A percentile compares a stretch with the other conserved stretches of the same genome.
phyloP scores from a whole-genome alignment of 2,888 invertebrate genomes.

The Eupithecia dodoneata region DNA sequence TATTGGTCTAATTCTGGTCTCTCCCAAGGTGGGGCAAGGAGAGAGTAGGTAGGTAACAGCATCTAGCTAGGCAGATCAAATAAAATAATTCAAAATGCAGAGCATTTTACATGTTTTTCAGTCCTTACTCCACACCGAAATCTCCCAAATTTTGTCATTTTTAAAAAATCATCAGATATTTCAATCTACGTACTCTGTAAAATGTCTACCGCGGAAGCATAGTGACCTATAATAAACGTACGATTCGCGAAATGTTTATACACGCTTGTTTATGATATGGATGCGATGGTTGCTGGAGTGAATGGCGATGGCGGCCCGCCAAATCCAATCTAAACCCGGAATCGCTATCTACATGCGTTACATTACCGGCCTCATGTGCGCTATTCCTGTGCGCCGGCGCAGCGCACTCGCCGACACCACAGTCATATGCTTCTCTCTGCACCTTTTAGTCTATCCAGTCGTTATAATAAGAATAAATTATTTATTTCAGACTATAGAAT shows the following conservation, averaged over 20 bases:
- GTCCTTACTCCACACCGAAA: no score
- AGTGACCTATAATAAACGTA: conserved; percentile 26
- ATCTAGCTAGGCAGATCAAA: not conserved
- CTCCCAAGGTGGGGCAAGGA: not conserved
- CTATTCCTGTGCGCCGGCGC: not conserved
- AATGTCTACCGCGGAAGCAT: conserved; percentile 21
- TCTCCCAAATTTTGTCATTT: not conserved
- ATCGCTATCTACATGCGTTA: not conserved
- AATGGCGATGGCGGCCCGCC: conserved; percentile 53
- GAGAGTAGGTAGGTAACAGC: not conserved
- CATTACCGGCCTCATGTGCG: not conserved
- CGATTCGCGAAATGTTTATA: conserved; percentile 35
- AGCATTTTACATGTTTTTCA: not conserved
- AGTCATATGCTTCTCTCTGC: not conserved
- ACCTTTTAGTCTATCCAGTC: not conserved
- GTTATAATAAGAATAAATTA: not conserved
- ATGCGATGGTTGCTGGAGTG: conserved; percentile 32
- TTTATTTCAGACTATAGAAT: no score
- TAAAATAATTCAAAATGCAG: not conserved
- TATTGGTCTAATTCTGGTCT: not conserved
- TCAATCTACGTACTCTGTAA: not conserved
- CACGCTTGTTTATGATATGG: conserved; percentile 26
- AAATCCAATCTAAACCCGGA: conserved; percentile 45
- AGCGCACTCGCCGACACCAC: not conserved
- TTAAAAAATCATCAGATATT: not conserved